Percentiles rank a stretch among this genome's conserved stretches.
These are phyloP conservation scores for Papio anubis DNA, from an alignment of 2,113 vertebrate genomes.

Conservation along the genomic window DNA sequence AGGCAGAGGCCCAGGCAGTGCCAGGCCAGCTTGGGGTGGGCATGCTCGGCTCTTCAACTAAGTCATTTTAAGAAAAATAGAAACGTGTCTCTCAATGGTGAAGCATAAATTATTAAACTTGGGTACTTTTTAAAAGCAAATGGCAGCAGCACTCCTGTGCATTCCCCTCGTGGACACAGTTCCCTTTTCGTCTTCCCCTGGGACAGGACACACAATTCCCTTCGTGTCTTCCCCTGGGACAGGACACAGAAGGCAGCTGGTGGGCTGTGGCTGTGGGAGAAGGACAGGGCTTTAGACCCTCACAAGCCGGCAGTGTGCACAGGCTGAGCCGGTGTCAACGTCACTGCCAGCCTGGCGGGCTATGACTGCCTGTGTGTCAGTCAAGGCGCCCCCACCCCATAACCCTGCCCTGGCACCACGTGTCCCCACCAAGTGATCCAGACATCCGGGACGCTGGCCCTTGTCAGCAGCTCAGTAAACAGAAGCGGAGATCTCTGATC, in stretches of 20 bases:
- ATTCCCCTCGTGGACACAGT: fast-evolving
- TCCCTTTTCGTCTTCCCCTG: fast-evolving
- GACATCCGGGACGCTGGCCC: background rate
- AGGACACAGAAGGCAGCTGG: too few relatives aligned
- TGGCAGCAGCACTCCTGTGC: background rate
- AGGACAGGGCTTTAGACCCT: too few relatives aligned
- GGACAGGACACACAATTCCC: too few relatives aligned
- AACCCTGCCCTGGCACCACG: background rate
- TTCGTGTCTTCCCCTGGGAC: too few relatives aligned
- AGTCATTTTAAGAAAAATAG: constrained; percentile 50
- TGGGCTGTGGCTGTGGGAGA: background rate
- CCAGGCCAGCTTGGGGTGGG: background rate
- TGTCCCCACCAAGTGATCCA: background rate
- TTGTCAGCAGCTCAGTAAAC: background rate
- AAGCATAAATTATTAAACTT: constrained; percentile 63
- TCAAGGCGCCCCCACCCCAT: background rate
- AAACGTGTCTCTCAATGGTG: background rate
- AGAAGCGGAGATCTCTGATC: background rate
- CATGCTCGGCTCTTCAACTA: background rate
- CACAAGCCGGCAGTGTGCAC: background rate
- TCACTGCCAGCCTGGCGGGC: background rate
- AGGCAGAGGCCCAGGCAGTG: background rate
- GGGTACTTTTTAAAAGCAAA: constrained; percentile 35
- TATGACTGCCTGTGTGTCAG: background rate
- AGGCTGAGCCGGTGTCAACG: background rate